Percentiles rank a stretch among this genome's conserved stretches.
These are phyloP conservation scores for Spodoptera litura DNA, from an alignment of 1,140 invertebrate species.

Conservation along the genomic window DNA sequence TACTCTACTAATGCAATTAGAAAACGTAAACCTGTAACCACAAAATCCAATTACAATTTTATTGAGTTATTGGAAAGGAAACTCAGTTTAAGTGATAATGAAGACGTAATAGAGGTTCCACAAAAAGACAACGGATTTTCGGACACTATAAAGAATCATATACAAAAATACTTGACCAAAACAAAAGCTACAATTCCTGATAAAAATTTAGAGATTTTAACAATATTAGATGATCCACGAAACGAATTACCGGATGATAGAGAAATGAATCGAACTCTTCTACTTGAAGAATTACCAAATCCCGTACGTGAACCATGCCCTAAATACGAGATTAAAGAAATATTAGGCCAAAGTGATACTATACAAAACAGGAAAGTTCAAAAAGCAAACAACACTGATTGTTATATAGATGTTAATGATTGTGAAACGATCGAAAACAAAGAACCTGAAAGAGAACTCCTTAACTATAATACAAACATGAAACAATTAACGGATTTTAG, in stretches of 20 bases:
- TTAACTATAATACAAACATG: not conserved
- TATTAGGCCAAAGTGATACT: not conserved
- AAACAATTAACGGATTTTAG: too few species aligned
- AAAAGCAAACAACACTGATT: not conserved
- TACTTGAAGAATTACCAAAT: not conserved
- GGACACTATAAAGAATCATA: conserved; percentile 62
- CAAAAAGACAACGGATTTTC: conserved; percentile 61
- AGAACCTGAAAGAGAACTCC: not conserved
- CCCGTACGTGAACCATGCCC: not conserved
- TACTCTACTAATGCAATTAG: conserved; percentile 42
- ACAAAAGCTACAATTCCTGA: conserved; percentile 31
- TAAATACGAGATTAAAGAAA: conserved; percentile 30
- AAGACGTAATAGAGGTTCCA: conserved; percentile 47
- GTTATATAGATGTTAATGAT: not conserved
- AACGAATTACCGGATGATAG: not conserved
- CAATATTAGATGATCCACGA: conserved; percentile 3
- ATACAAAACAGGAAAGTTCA: not conserved
- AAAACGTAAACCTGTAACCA: conserved; percentile 15
- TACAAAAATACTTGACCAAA: conserved; percentile 64
- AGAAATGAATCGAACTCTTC: not conserved
- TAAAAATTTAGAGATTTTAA: conserved; percentile 1
- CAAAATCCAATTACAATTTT: conserved; percentile 66
- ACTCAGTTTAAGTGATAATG: conserved; percentile 39
- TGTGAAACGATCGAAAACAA: not conserved
- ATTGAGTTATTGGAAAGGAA: conserved; percentile 68